These are phyloP conservation scores for Harpalus rufipes DNA, from an alignment of 2,888 invertebrate species.

Conservation along the genomic window DNA sequence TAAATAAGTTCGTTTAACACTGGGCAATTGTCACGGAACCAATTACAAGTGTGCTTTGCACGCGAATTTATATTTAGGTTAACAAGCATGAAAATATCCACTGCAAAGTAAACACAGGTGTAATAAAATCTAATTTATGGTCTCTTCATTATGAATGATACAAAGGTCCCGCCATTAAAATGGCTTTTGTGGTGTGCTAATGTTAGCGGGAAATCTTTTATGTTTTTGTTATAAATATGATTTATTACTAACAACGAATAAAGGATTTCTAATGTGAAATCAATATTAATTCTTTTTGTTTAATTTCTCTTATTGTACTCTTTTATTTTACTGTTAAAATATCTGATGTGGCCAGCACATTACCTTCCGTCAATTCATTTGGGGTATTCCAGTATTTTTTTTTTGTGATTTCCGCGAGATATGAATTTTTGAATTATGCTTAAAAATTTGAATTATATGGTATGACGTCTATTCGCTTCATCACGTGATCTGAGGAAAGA, in stretches of 20 bases:
- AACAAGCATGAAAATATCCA: conserved; percentile 64
- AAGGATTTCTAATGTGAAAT: background rate
- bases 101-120: conserved; percentile 62
- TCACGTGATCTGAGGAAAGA: too few species aligned
- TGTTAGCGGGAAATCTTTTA: conserved; percentile 42
- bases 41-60: conserved; percentile 42
- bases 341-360: too few species aligned
- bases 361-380: too few species aligned
- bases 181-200: conserved; percentile 51
- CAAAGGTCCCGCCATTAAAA: conserved; percentile 34
- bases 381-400: too few species aligned
- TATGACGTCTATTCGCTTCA: too few species aligned
- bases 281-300: background rate
- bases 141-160: conserved; percentile 34
- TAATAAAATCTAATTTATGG: conserved; percentile 64
- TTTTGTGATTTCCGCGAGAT: too few species aligned
- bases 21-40: conserved; percentile 48
- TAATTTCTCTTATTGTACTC: too few species aligned
- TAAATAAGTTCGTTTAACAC: conserved; percentile 47
- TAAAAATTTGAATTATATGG: too few species aligned
- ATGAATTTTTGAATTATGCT: too few species aligned
- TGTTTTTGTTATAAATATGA: conserved; percentile 7
- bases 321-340: too few species aligned
- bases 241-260: background rate
- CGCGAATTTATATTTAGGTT: conserved; percentile 60